Percentiles rank a stretch among this genome's conserved stretches.
Evolutionary conservation across 53 echinoderm and acorn worm species (phyloP).

Genomic region (Apostichopus leukothele): DNA sequence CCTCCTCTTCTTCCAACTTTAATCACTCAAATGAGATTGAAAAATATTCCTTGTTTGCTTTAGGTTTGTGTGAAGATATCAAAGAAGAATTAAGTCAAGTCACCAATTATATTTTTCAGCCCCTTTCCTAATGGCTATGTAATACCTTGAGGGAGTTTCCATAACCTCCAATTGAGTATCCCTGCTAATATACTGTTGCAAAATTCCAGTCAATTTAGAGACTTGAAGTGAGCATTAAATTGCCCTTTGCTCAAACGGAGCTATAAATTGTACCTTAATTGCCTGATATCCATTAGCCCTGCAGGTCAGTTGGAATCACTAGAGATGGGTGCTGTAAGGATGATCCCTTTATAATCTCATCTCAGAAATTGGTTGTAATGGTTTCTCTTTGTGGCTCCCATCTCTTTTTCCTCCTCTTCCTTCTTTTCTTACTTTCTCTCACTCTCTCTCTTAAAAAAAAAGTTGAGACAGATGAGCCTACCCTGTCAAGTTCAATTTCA

Average conservation of each 20-base stretch:
- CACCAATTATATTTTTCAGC: not conserved
- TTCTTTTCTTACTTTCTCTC: no score
- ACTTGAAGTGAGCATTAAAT: conserved; percentile 15
- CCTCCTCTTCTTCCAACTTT: not conserved
- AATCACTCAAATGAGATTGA: not conserved
- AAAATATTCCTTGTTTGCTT: not conserved
- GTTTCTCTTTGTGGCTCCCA: not conserved
- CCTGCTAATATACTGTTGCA: conserved; percentile 20
- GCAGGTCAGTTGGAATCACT: not conserved
- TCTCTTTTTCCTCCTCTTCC: not conserved
- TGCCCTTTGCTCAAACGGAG: not conserved
- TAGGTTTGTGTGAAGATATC: no score
- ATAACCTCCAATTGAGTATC: not conserved
- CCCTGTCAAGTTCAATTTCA: conserved; percentile 6
- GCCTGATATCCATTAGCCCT: not conserved
- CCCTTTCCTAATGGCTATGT: conserved; percentile 23
- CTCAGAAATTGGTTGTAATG: not conserved
- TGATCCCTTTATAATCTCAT: not conserved
- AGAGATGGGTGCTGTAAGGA: not conserved
- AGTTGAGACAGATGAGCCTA: conserved; percentile 14
- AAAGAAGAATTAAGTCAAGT: no score
- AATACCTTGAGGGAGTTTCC: conserved; percentile 32
- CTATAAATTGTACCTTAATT: conserved; percentile 18
- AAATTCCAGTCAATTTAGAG: conserved; percentile 13
- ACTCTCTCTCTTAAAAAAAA: not conserved